Evolutionary conservation across 2,888 invertebrate genomes (phyloP).

Genomic region (Prenolepis imparis): DNA sequence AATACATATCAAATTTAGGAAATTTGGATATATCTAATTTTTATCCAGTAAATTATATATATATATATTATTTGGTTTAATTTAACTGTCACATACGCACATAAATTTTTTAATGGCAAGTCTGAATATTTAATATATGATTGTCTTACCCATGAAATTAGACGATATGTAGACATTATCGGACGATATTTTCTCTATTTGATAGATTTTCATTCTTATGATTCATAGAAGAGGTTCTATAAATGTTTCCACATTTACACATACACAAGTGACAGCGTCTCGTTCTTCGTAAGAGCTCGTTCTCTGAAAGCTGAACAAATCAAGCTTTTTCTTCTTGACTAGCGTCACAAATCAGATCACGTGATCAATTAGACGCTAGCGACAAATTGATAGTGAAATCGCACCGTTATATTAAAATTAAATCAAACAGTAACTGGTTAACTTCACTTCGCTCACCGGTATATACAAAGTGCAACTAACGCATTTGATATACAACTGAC

Average conservation of each 20-base stretch:
- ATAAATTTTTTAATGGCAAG: background rate
- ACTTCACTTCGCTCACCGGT: no score
- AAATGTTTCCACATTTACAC: background rate
- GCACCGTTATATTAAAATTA: no score
- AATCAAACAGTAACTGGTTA: no score
- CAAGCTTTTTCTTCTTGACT: no score
- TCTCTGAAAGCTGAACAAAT: no score
- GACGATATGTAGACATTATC: constrained; percentile 13
- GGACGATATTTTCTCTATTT: background rate
- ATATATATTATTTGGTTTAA: background rate
- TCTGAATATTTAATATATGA: background rate
- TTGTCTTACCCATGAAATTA: constrained; percentile 43
- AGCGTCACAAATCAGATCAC: no score
- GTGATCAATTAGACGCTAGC: no score
- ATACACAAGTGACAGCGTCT: background rate
- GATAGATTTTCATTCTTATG: background rate
- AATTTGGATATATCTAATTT: background rate
- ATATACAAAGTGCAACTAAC: no score
- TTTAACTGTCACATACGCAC: background rate
- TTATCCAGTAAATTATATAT: background rate
- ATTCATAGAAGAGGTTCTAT: background rate
- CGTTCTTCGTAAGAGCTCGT: no score
- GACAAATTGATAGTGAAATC: no score
- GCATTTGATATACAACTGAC: no score
- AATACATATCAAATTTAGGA: background rate